Evolutionary conservation across 2,888 invertebrate species (phyloP).

Genomic region (Nezara viridula): DNA sequence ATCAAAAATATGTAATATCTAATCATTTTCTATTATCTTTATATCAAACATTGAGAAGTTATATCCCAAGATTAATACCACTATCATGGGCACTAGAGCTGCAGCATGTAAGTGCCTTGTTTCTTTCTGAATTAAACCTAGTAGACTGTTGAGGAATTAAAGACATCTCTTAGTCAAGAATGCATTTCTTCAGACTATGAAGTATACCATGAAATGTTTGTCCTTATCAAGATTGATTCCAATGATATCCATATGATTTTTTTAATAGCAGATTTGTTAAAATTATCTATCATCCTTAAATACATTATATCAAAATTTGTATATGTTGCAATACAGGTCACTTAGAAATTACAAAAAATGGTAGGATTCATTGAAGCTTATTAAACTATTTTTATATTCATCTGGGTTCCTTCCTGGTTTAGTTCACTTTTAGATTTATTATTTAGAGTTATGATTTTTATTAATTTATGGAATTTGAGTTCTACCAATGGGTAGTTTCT

Average conservation of each 20-base stretch:
- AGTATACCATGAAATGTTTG: neutral
- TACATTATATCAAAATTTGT: neutral
- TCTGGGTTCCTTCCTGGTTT: neutral
- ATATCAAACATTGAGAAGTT: constrained; percentile 5
- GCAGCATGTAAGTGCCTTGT: constrained; percentile 64
- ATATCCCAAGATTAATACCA: neutral
- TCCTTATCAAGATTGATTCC: neutral
- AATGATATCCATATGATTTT: neutral
- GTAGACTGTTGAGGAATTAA: neutral
- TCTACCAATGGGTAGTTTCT: too few species aligned
- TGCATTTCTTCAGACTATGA: neutral
- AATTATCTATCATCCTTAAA: neutral
- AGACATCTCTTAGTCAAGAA: neutral
- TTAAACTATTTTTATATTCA: neutral
- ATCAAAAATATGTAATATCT: neutral
- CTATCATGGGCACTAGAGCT: constrained; percentile 64
- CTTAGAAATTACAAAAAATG: neutral
- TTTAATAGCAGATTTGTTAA: neutral
- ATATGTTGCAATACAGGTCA: neutral
- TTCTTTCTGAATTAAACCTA: neutral
- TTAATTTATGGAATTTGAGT: too few species aligned
- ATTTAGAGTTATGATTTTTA: neutral
- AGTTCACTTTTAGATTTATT: neutral
- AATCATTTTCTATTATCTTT: too few species aligned
- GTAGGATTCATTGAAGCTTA: neutral